Base-by-base conservation (phyloP, 2,888 invertebrate genomes). In the Cataglyphis altisquamis region DNA sequence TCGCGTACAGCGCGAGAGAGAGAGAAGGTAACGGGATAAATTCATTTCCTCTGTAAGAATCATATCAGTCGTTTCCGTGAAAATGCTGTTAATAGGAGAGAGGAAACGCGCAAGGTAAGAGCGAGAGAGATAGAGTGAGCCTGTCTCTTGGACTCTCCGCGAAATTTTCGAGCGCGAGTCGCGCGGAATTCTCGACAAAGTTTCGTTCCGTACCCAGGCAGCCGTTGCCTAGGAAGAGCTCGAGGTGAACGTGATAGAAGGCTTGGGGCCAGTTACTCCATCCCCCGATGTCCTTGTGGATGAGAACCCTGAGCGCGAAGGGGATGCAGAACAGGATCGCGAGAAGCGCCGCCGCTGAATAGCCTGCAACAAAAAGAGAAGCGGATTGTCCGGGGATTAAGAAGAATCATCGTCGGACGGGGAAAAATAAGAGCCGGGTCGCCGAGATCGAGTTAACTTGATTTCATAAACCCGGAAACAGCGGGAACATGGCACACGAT, bases 321-420 rank as follows among this genome's bases (percentile, higher is more conserved):
- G 97, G 96, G 82, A 97, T 96, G 87, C 97, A 97, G 91, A 97
- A 97, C 55, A 97, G 93, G 89, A 97, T 97, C 21, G 97, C 97
- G 92, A 97, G 95, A 75, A 97, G 95, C 55, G 98, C 97, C 18
- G 97, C 97, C 3, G 97, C 96, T n/a, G 97, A 97, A 92, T 98
- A 96, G 75, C 97, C 97, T 96, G 95, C 9, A 95, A 88, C 80
- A 85, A 39, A 87, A 75, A 82, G 12, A 75, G 39, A 15, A 67
- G 39, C 48, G 21, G 55, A 25, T 29, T 29, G 57, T 18, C 9
- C 45, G 45, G 21, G 21, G n/a, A 36, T 55, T 63, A 80, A 83
- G 63, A 39, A 80, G 25, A 21, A 62, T 21, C n/a, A n/a, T n/a
- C 25, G 25, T n/a, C 55, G 32, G 45, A 75, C 62, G 15, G 41